Base-by-base conservation (phyloP, 2,113 vertebrate genomes). In the Seriola aureovittata region DNA sequence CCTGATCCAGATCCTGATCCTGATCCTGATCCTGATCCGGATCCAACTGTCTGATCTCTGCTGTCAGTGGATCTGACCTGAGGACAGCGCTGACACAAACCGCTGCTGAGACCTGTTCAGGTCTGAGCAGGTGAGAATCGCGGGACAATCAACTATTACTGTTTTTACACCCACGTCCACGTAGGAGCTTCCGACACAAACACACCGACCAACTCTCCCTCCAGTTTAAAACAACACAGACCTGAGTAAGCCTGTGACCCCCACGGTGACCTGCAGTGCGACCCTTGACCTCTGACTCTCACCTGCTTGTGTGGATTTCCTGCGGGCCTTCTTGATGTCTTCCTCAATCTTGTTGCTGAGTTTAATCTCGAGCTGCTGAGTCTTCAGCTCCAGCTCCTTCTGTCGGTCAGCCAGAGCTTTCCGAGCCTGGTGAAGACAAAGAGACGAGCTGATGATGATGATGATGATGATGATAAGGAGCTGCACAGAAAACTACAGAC, bases 301-400 rank as follows among this genome's bases (percentile, higher is more conserved):
- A 99, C 98, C 98, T 6, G 98, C 98, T 95, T 99, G 98, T 0
- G 98, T 99, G 82, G 98, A 99, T 96, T 99, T 99, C 90, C 98
- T 80, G 62, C 98, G 95, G 0, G 98, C 98, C 85, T 99, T 99
- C 94, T 99, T 99, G 89, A 99, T 99, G 78, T 99, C 98, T 82
- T 99, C 98, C 85, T 99, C 98, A 0, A 96, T 97, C 92, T 99
- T 99, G 93, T 96, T 97, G 94, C 94, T 99, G 88, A 99, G 95
- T 86, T 99, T 99, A 88, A 97, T 96, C 93, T 99, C 98, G 58
- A 98, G 88, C 93, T 99, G 98, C 91, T 99, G 98, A 0, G 97
- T 98, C 92, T 99, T 99, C 85, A 99, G 62, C 89, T 99, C 98
- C 89, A 99, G 96, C 82, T 99, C 98, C 80, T 97, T 98, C 95